phyloP scores from a whole-genome alignment of 2,888 invertebrate genomes.

The Poecilus cupreus region DNA sequence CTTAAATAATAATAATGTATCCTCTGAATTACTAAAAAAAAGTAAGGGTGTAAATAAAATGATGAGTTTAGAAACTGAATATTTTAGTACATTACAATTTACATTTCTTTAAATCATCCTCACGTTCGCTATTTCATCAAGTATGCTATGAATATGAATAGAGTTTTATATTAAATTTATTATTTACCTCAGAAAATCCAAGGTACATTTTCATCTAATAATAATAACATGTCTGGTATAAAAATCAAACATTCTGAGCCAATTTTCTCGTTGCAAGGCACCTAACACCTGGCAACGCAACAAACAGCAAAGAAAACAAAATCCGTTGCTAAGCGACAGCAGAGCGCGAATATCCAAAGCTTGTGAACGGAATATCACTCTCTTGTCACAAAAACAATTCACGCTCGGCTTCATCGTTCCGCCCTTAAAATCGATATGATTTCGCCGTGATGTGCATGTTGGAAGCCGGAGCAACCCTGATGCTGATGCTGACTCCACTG shows the following conservation, averaged over 20 bases:
- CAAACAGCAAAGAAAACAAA: constrained; percentile 15
- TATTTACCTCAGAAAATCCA: too few species aligned
- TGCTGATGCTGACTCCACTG: neutral
- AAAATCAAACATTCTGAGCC: neutral
- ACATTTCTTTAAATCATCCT: too few species aligned
- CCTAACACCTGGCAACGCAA: neutral
- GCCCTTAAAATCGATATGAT: constrained; percentile 54
- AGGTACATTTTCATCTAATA: too few species aligned
- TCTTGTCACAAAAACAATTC: constrained; percentile 56
- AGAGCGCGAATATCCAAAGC: constrained; percentile 33
- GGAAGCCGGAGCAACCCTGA: neutral
- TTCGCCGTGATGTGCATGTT: constrained; percentile 30
- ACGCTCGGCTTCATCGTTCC: constrained; percentile 50
- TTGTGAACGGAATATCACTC: constrained; percentile 44
- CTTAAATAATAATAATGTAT: too few species aligned
- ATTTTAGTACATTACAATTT: too few species aligned
- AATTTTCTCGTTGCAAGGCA: neutral
- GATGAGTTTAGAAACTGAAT: too few species aligned
- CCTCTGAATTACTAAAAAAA: too few species aligned
- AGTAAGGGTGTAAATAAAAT: too few species aligned
- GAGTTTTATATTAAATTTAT: too few species aligned
- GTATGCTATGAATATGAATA: too few species aligned
- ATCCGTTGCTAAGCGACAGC: constrained; percentile 18
- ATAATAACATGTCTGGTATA: neutral
- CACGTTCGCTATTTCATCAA: too few species aligned